Evolutionary conservation across 1,140 invertebrate species (phyloP).

Genomic region (Hylyphantes graminicola): DNA sequence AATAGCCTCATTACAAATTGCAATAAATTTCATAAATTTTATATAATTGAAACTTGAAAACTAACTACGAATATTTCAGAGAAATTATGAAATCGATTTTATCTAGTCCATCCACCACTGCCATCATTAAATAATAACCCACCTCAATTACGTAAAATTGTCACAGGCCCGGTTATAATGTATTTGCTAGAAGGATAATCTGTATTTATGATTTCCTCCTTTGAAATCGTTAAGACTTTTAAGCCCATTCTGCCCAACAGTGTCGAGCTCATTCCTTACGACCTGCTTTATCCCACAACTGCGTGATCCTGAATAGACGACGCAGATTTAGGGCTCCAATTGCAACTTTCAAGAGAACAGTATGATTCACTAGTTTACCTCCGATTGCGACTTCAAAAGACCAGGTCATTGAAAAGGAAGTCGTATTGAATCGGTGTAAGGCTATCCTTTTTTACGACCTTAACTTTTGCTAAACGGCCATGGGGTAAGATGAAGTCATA

Average conservation of each 20-base stretch:
- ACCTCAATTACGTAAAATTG: conserved; percentile 39
- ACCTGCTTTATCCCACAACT: conserved; percentile 10
- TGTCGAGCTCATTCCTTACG: not conserved
- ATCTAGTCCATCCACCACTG: no score
- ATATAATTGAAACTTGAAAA: no score
- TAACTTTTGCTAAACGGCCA: conserved; percentile 12
- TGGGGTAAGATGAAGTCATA: conserved; percentile 16
- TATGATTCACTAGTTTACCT: conserved; percentile 41
- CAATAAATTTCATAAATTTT: no score
- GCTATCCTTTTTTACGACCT: conserved; percentile 2
- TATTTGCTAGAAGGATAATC: conserved; percentile 50
- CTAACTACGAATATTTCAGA: no score
- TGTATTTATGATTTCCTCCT: conserved; percentile 55
- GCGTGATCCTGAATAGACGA: conserved; percentile 29
- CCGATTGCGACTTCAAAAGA: conserved; percentile 6
- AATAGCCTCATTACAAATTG: no score
- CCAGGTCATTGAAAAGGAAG: conserved; percentile 28
- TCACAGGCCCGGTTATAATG: not conserved
- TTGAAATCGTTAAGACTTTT: conserved; percentile 10
- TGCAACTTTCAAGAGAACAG: not conserved
- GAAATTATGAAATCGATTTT: no score
- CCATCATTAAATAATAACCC: no score
- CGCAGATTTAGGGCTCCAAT: conserved; percentile 29
- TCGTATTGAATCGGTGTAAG: conserved; percentile 17
- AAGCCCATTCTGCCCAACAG: conserved; percentile 20